phyloP scores from a whole-genome alignment of 92 coral and sea anemone genomes.

The Phenganax marumi region DNA sequence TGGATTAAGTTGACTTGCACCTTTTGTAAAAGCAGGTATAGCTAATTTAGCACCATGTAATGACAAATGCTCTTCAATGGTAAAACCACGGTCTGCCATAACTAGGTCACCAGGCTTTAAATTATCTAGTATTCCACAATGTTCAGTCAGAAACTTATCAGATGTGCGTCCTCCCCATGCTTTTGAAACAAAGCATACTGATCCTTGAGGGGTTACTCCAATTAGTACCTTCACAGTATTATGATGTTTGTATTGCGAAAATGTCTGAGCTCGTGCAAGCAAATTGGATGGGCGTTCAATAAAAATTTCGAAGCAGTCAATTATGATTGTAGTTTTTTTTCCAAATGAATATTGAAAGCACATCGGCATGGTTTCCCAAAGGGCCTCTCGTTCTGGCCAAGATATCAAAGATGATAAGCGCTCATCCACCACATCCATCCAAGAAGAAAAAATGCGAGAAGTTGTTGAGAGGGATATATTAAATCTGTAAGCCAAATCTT shows the following conservation, averaged over 20 bases:
- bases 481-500: slow-evolving; percentile 64
- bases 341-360: slow-evolving; percentile 54
- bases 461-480: slow-evolving; percentile 51
- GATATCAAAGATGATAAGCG: slow-evolving; percentile 42
- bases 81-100: background rate
- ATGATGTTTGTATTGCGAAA: slow-evolving; percentile 5
- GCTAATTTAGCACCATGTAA: slow-evolving; percentile 43
- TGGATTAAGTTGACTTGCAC: slow-evolving; percentile 45
- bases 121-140: background rate
- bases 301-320: background rate
- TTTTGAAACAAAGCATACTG: slow-evolving; percentile 2
- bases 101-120: background rate
- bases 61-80: background rate
- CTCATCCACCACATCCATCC: slow-evolving; percentile 53
- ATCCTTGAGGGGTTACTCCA: slow-evolving; percentile 16
- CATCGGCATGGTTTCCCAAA: slow-evolving; percentile 46
- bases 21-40: slow-evolving; percentile 47
- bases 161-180: background rate
- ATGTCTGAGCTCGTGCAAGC: slow-evolving; percentile 38
- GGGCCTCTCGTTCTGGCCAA: slow-evolving; percentile 50
- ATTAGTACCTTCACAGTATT: background rate
- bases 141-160: background rate
- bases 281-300: slow-evolving; percentile 34
- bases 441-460: slow-evolving; percentile 50
- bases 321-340: slow-evolving; percentile 29